Evolutionary conservation across 2,797 vertebrate genomes (phyloP), one percentile per base, ranked within the genome.

Genomic region (Eulemur coronatus): DNA sequence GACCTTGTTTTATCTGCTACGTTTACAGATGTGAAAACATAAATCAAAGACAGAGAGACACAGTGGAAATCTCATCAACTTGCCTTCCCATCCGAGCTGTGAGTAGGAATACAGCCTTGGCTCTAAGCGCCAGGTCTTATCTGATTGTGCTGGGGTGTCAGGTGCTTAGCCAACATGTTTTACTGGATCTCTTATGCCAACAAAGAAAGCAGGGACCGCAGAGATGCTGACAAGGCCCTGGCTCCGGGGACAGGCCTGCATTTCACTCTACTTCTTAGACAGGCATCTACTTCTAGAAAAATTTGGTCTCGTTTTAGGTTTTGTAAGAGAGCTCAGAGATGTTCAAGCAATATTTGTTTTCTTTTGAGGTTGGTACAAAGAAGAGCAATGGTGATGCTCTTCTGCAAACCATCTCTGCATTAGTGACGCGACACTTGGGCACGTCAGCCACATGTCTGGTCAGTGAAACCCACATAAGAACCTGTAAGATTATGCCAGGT

Each of bases 21-120:
- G 33, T 50, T 92, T 84, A 90, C 18, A 72, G 80, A 67, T 9
- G 4, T n/a, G 24, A 67, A 63, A 72, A 57, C 22, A 55, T 1
- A 72, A 38, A 80, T 50, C 90, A 84, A 70, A 96, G 78, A 84
- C 88, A 67, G 91, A 92, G 20, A 89, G 85, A 84, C 50, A 86
- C 7, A 5, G 26, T 35, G 28, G 28, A 94, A 75, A 78, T 63
- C 33, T 76, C 38, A 65, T 41, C 14, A 65, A 20, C 38, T 41
- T 59, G 38, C 46, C 65, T 94, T 57, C 67, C 35, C 17, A 0
- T 46, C 48, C 11, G 20, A 38, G 70, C 26, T 33, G n/a, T 38
- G 22, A 93, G 50, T 7, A 52, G 78, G 85, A 81, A 96, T 38
- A 69, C 41, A 73, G 72, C 33, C 72, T 72, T 15, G 0, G 57